Base-by-base conservation (phyloP, 1,140 invertebrate genomes). In the Drosophila nigrodunni region DNA sequence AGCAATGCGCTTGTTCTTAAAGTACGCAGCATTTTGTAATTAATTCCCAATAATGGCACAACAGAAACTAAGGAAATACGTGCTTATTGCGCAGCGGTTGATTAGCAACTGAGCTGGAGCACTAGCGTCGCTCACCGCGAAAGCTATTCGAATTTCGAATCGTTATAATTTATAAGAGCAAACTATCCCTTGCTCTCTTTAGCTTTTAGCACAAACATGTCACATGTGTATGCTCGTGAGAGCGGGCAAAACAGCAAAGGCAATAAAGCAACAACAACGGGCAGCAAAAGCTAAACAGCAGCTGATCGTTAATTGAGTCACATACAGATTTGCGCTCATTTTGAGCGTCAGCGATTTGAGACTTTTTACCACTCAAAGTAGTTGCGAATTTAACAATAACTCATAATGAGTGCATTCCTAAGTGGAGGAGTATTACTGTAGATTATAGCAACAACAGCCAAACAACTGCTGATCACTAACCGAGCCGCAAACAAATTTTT, bases 1-100 rank as follows among this genome's bases (percentile, higher is more conserved):
- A 91, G 49, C 54, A 91, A 30, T 11, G 69, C 57, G 21, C 76
- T 76, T 41, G 59, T 75, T 68, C 77, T 90, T 57, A 91, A 69
- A 55, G 78, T 59, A 55, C 90, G 90, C 78, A 88, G 66, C 90
- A 91, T 91, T 73, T 46, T 86, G 41, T 54, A 18, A 50, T 59
- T 18, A 25, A 7, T 41, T 43, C 9, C 7, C 9, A 8, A 65
- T 34, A 46, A 65, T 34, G 10, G 3, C 25, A 18, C 34, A 39
- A 41, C 8, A 41, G 35, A n/a, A 52, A 60, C 49, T 73, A 44
- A 25, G 71, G 60, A 68, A 43, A 43, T 1, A 50, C 72, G 68
- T 82, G 66, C 49, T 74, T 58, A 65, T 67, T 49, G 66, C 55
- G 55, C 66, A 58, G 70, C 80, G 21, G 73, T 74, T 47, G 62